Conservation (phyloP, 2,797 vertebrate genomes). For the Leptatherina wallacei region DNA sequence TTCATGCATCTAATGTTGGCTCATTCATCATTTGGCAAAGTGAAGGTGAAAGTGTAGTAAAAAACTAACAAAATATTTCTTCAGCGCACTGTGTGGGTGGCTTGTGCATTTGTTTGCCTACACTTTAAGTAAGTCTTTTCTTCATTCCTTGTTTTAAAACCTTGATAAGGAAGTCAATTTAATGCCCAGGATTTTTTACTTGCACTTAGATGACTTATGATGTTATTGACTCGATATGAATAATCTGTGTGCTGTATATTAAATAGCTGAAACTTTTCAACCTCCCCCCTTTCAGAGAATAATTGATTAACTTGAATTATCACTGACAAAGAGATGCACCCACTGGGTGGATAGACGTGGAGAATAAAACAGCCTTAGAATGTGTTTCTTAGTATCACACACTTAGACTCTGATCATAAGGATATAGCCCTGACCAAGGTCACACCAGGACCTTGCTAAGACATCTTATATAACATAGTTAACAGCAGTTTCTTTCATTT, state of each 20-base stretch:
- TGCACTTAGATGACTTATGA: neutral
- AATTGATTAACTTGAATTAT: neutral
- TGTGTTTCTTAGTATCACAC: slow-evolving; percentile 13
- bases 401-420: slow-evolving; percentile 8
- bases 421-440: slow-evolving; percentile 8
- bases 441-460: slow-evolving; percentile 2
- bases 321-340: neutral
- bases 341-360: slow-evolving; percentile 2
- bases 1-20: neutral
- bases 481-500: slow-evolving; percentile 9
- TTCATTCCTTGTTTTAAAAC: neutral
- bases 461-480: slow-evolving; percentile 12
- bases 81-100: neutral
- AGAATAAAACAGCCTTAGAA: slow-evolving; percentile 26
- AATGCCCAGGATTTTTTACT: neutral
- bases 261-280: neutral
- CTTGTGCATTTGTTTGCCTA: slow-evolving; percentile 6
- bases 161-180: neutral
- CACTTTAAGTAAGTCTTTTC: neutral
- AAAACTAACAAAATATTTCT: neutral
- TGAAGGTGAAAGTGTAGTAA: slow-evolving; percentile 23
- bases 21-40: slow-evolving; percentile 7
- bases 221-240: neutral
- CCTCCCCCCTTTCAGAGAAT: neutral
- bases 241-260: neutral